A percentile compares a stretch with the other conserved stretches of the same genome.
Conservation (phyloP, 2,797 vertebrate species). For the Sarcophilus harrisii region DNA sequence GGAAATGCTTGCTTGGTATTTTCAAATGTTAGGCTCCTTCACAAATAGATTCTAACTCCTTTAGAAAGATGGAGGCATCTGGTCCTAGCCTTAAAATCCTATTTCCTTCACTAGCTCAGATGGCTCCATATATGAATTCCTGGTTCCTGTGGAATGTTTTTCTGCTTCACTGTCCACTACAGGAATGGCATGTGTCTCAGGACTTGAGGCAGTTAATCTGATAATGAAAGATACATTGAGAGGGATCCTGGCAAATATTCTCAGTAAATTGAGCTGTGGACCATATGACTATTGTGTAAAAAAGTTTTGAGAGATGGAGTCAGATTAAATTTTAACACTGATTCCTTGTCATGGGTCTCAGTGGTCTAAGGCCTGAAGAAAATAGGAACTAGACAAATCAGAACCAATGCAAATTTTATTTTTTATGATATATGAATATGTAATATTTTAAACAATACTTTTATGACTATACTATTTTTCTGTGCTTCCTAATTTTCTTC, state of each 20-base stretch:
- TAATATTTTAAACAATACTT: neutral
- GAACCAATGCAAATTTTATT: neutral
- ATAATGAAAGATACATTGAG: neutral
- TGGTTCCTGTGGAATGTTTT: neutral
- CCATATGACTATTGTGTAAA: neutral
- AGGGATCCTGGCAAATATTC: neutral
- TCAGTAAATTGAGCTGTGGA: neutral
- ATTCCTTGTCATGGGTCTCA: neutral
- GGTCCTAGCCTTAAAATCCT: neutral
- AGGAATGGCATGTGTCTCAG: neutral
- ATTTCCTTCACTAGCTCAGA: neutral
- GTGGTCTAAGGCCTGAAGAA: neutral
- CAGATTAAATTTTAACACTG: neutral
- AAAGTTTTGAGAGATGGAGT: neutral
- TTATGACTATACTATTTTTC: neutral
- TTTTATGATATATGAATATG: neutral
- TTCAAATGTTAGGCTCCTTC: neutral
- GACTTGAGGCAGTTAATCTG: neutral
- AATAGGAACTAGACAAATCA: neutral
- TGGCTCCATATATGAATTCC: neutral
- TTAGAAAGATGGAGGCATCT: neutral
- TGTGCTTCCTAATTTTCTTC: neutral
- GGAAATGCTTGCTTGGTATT: neutral
- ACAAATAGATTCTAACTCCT: neutral
- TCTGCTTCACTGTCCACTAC: neutral